A percentile compares a stretch with the other conserved stretches of the same genome.
Conservation (phyloP, 1,140 invertebrate genomes). For the Drosophila ananassae region DNA sequence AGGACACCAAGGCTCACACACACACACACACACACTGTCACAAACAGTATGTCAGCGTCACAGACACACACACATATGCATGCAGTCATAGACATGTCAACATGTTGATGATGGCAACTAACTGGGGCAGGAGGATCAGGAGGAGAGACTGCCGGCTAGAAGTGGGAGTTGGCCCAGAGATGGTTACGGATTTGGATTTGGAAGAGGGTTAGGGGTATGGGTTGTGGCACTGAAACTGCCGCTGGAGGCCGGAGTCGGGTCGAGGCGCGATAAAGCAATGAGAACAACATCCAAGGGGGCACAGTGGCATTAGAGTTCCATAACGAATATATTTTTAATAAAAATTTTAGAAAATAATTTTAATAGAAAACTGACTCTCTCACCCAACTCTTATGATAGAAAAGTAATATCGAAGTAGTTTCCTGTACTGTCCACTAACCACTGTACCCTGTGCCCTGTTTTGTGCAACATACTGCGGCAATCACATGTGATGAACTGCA, state of each 20-base stretch:
- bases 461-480: conserved; percentile 70
- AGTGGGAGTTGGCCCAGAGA: not conserved
- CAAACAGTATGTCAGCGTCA: conserved; percentile 26
- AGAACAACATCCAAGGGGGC: conserved; percentile 45
- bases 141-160: conserved; percentile 38
- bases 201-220: not conserved
- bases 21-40: conserved; percentile 23
- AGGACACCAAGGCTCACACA: conserved; percentile 10
- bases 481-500: conserved; percentile 79
- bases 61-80: conserved; percentile 42
- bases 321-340: not conserved
- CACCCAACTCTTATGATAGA: not conserved
- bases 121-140: conserved; percentile 62
- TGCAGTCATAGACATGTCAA: conserved; percentile 81
- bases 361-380: not conserved
- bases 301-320: conserved; percentile 40
- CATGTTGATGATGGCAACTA: conserved; percentile 82
- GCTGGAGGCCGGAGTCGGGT: conserved; percentile 27
- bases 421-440: not conserved
- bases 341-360: not conserved
- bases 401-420: not conserved
- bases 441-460: conserved; percentile 59
- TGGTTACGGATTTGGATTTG: conserved; percentile 3
- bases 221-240: conserved; percentile 28
- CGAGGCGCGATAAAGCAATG: conserved; percentile 50